A percentile compares a stretch with the other conserved stretches of the same genome.
Conservation (phyloP, 2,113 vertebrate species). For the Chlorodrepanis virens region DNA sequence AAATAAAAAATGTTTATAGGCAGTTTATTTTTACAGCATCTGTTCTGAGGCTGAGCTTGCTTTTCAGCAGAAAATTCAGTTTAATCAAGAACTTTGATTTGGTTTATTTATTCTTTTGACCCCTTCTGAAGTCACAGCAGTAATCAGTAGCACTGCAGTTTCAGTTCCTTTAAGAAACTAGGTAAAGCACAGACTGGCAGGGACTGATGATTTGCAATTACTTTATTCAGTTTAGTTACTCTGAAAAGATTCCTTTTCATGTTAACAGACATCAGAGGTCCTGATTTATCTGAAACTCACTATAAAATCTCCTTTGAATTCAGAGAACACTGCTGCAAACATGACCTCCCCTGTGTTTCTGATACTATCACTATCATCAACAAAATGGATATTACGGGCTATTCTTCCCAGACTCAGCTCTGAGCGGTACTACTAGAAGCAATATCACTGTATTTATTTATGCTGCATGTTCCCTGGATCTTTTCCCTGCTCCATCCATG, state of each 20-base stretch:
- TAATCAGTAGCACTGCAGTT: background rate
- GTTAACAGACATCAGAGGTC: background rate
- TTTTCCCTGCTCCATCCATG: background rate
- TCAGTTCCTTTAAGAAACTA: background rate
- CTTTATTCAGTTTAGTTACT: background rate
- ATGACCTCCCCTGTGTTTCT: background rate
- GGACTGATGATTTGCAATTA: background rate
- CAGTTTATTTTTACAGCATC: background rate
- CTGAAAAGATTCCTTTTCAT: background rate
- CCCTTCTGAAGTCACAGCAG: background rate
- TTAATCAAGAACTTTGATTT: background rate
- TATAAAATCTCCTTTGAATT: background rate
- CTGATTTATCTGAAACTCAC: background rate
- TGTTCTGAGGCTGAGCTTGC: background rate
- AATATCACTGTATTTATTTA: background rate
- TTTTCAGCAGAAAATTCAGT: background rate
- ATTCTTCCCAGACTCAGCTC: background rate
- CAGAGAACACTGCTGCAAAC: background rate
- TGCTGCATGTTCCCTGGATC: background rate
- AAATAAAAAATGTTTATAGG: background rate
- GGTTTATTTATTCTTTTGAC: conserved; percentile 7
- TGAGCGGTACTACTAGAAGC: background rate
- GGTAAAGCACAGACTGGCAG: background rate
- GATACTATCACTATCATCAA: background rate
- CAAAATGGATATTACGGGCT: background rate